Conservation (phyloP, 2,888 invertebrate genomes). For the Trichogramma dendrolimi region DNA sequence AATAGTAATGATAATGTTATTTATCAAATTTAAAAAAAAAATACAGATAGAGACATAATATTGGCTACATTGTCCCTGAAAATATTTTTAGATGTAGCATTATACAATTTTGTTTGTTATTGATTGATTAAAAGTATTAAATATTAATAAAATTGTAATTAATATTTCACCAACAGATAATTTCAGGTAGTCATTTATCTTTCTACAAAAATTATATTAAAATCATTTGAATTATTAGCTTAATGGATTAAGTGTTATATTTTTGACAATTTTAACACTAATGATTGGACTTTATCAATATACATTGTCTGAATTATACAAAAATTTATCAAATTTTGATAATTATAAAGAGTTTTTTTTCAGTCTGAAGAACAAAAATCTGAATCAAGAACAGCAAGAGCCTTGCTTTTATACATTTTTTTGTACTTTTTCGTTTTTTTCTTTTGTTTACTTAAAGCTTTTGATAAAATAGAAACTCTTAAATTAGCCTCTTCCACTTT, state of each 20-base stretch:
- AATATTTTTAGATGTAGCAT: too few species aligned
- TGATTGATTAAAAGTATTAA: too few species aligned
- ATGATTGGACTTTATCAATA: too few species aligned
- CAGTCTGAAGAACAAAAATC: conserved; percentile 13
- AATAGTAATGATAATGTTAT: not conserved
- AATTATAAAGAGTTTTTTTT: not conserved
- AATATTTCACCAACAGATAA: too few species aligned
- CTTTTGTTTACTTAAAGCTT: conserved; percentile 14
- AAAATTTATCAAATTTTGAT: not conserved
- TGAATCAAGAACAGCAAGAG: conserved; percentile 9
- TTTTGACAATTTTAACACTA: too few species aligned
- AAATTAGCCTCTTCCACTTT: conserved; percentile 34
- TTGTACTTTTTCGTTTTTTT: conserved; percentile 20
- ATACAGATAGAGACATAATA: too few species aligned
- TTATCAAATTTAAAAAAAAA: too few species aligned
- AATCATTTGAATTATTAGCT: not conserved
- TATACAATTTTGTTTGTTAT: too few species aligned
- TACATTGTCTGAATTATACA: too few species aligned
- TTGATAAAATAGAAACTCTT: not conserved
- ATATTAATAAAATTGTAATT: too few species aligned
- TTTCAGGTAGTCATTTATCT: not conserved
- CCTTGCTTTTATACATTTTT: conserved; percentile 15
- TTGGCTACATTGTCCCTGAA: too few species aligned
- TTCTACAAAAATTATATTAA: conserved; percentile 6
- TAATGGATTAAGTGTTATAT: too few species aligned